Evolutionary conservation across 2,888 invertebrate genomes (phyloP), one percentile per base, ranked within the genome.

Genomic region (Myopa testacea): DNA sequence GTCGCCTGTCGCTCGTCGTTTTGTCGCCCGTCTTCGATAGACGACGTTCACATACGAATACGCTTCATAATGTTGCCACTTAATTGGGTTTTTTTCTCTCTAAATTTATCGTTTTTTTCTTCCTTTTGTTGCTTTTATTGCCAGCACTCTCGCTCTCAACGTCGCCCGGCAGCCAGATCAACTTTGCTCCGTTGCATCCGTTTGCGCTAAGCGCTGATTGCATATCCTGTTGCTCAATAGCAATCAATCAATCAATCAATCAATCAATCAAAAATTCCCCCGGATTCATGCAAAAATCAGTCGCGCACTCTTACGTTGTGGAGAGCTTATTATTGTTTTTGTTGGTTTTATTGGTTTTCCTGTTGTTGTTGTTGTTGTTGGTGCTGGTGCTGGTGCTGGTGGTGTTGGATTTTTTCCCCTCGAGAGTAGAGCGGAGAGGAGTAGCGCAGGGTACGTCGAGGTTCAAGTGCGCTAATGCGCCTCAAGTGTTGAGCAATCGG

Each of bases 401-500:
- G n/a, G 19, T 55, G 55, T 14, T 55, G 2, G 58, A 26, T 26
- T 26, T 26, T 26, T 2, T 26, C 26, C 26, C 26, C 26, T 26
- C 26, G 26, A 26, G 26, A 26, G 45, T 1, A 45, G 45, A 45
- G 10, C 4, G 45, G 45, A 8, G 45, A 1, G 10, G 7, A 10
- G 45, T 3, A 1, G 45, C 1, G 10, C 45, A 10, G 45, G 45
- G 3, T 8, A 45, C 45, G 14, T n/a, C 6, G 8, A 45, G 71
- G 84, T 85, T 86, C 83, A 85, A 87, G 87, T 86, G 84, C 84
- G 85, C 85, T 87, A 87, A 87, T 87, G 87, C 84, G 83, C 84
- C 85, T 86, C 82, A 82, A 86, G 86, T 84, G 86, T 78, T 16
- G 73, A 10, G 50, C 73, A 74, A 74, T 65, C 74, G 74, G 65